Conservation (phyloP, 2,888 invertebrate species). For the Parnassius apollo region DNA sequence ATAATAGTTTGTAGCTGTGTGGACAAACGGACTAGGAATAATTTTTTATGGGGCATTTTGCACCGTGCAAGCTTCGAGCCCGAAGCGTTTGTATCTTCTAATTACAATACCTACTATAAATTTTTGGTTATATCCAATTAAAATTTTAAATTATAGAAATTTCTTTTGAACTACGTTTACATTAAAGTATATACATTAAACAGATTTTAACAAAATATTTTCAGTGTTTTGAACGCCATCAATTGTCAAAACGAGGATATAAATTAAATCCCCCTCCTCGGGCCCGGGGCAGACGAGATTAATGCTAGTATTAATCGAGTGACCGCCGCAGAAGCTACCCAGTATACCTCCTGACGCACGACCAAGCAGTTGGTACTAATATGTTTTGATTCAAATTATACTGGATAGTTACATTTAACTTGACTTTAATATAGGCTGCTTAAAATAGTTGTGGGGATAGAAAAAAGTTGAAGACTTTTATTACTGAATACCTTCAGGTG, state of each 20-base stretch:
- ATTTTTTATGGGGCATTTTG: no score
- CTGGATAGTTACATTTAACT: neutral
- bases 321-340: slow-evolving; percentile 54
- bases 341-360: slow-evolving; percentile 22
- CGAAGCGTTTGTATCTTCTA: no score
- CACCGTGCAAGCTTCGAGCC: no score
- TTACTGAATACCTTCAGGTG: no score
- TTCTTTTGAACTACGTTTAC: neutral
- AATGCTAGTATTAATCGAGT: slow-evolving; percentile 79
- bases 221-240: slow-evolving; percentile 61
- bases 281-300: slow-evolving; percentile 62
- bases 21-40: no score
- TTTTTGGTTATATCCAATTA: no score
- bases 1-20: no score
- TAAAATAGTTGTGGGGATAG: no score
- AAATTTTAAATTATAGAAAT: no score
- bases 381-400: slow-evolving; percentile 9
- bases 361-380: slow-evolving; percentile 11
- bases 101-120: no score
- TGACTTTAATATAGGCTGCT: no score
- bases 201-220: slow-evolving; percentile 50
- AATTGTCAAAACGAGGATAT: slow-evolving; percentile 75
- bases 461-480: no score
- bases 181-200: slow-evolving; percentile 13
- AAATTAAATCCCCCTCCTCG: slow-evolving; percentile 64